phyloP scores from a whole-genome alignment of 2,888 invertebrate species.

The Bombylius major region DNA sequence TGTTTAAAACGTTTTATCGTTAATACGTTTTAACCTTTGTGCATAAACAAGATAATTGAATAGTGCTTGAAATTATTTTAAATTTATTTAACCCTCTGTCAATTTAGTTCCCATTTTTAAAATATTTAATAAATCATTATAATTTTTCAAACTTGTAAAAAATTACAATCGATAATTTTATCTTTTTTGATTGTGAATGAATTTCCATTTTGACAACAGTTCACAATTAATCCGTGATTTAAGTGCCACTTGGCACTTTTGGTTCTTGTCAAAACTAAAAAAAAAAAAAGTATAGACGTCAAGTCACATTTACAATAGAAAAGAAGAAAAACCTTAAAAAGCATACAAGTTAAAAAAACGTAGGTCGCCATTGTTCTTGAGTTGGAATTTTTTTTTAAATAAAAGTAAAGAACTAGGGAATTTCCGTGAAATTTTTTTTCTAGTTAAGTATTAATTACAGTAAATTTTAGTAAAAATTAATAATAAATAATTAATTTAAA shows the following conservation, averaged over 20 bases:
- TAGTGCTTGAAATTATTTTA: no score
- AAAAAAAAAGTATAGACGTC: conserved; percentile 10
- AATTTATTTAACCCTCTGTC: no score
- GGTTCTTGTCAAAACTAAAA: conserved; percentile 3
- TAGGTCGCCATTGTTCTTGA: conserved; percentile 14
- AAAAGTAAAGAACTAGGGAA: neutral
- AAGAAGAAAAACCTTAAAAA: neutral
- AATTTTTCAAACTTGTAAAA: no score
- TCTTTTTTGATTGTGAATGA: no score
- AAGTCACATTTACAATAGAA: conserved; percentile 5
- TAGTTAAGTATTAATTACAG: neutral
- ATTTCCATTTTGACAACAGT: no score
- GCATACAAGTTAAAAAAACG: conserved; percentile 1
- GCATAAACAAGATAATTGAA: no score
- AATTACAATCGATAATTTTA: no score
- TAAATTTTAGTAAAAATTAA: neutral
- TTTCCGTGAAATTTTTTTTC: neutral
- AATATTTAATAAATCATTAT: no score
- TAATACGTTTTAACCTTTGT: no score
- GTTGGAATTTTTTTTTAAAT: conserved; percentile 6
- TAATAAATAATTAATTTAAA: neutral
- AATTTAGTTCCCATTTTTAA: no score
- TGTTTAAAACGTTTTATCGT: no score
- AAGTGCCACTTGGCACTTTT: conserved; percentile 9
- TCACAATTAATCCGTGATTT: neutral